Conservation (phyloP, 2,797 vertebrate genomes). For the Typhlichthys subterraneus region DNA sequence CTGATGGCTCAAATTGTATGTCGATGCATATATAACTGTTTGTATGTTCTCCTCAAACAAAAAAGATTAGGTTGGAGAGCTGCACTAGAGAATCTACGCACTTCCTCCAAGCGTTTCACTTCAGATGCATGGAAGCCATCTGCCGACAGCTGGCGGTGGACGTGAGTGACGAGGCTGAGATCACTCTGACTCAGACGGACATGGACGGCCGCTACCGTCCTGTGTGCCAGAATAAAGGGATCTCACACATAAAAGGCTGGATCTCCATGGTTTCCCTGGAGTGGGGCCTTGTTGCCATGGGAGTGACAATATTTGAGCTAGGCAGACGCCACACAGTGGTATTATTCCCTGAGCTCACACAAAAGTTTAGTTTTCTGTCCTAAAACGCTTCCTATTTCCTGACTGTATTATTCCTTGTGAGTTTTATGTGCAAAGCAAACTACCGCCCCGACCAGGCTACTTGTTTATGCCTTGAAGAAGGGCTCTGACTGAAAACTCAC, state of each 20-base stretch:
- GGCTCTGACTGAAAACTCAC: too few species aligned
- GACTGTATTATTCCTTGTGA: background rate
- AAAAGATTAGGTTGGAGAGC: background rate
- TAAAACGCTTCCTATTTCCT: too few species aligned
- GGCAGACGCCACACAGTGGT: conserved; percentile 33
- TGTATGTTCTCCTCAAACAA: background rate
- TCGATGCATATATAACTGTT: background rate
- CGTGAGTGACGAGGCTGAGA: conserved; percentile 42
- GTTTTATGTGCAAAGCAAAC: background rate
- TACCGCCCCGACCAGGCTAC: too few species aligned
- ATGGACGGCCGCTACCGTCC: conserved; percentile 53
- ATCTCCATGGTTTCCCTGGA: conserved; percentile 78
- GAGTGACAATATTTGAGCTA: conserved; percentile 55
- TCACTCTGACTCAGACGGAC: conserved; percentile 58
- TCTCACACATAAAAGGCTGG: conserved; percentile 76
- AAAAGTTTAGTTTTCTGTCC: conserved; percentile 11
- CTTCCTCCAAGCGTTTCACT: conserved; percentile 24
- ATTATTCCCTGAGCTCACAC: conserved; percentile 29
- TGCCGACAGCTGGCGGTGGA: conserved; percentile 37
- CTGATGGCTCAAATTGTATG: too few species aligned
- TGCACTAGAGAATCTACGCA: background rate
- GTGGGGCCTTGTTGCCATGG: conserved; percentile 77
- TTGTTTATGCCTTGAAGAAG: too few species aligned
- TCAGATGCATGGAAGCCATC: conserved; percentile 31
- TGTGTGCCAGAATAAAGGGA: conserved; percentile 75